Evolutionary conservation across 2,888 invertebrate genomes (phyloP).

Genomic region (Acheta domesticus): DNA sequence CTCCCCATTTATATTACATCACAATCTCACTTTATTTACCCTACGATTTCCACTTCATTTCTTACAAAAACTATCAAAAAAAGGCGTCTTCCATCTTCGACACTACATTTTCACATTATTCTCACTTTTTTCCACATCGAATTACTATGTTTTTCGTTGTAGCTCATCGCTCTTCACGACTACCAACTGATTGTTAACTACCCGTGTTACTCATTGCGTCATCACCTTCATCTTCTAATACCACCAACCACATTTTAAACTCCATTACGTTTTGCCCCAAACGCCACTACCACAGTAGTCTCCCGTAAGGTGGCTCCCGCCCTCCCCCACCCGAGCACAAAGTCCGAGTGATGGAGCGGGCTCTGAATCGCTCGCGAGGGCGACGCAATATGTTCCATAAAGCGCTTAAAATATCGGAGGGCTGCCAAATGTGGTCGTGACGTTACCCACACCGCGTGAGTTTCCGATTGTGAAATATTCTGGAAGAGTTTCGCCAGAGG

Average conservation of each 20-base stretch:
- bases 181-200: too few species aligned
- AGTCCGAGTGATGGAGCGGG: background rate
- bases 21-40: background rate
- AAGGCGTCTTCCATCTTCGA: background rate
- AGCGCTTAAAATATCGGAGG: background rate
- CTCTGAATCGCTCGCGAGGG: background rate
- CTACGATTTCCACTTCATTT: background rate
- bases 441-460: background rate
- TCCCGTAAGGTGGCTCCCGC: too few species aligned
- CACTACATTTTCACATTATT: background rate
- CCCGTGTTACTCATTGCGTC: too few species aligned
- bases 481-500: background rate
- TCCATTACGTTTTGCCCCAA: too few species aligned
- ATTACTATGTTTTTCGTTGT: too few species aligned
- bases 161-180: too few species aligned
- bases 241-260: too few species aligned
- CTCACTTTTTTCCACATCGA: too few species aligned
- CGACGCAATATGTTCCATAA: background rate
- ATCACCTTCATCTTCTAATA: too few species aligned
- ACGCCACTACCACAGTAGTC: too few species aligned
- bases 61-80: background rate
- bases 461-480: constrained; percentile 5
- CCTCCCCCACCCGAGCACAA: background rate
- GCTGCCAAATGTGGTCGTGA: background rate
- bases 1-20: too few species aligned